A percentile compares a stretch with the other conserved stretches of the same genome.
phyloP scores from a whole-genome alignment of 2,797 vertebrate genomes.

The Dallia pectoralis region DNA sequence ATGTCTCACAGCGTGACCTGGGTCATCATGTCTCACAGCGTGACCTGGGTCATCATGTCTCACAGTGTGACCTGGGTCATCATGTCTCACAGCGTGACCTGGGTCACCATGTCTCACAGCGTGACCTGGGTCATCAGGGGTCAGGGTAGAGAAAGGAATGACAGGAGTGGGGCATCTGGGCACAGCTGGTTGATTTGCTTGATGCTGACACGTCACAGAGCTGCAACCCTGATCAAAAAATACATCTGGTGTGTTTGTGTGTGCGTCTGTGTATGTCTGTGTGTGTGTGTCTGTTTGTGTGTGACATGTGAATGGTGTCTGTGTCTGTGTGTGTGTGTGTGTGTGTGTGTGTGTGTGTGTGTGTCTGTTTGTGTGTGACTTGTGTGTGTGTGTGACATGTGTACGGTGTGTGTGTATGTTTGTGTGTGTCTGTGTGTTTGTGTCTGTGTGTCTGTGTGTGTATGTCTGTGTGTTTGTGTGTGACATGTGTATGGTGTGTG shows the following conservation, averaged over 20 bases:
- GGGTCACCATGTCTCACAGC: not conserved
- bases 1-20: too few relatives aligned
- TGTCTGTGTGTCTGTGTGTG: constrained; percentile 49
- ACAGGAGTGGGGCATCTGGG: constrained; percentile 7
- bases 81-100: not conserved
- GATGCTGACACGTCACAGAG: constrained; percentile 58
- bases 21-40: not conserved
- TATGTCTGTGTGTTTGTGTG: constrained; percentile 44
- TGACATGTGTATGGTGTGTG: constrained; percentile 45
- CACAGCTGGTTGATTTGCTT: constrained; percentile 54
- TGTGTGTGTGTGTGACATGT: too few relatives aligned
- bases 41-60: not conserved
- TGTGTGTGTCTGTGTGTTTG: too few relatives aligned
- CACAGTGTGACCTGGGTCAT: not conserved
- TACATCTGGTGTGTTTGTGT: constrained; percentile 56
- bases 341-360: too few relatives aligned
- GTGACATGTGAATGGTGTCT: too few relatives aligned
- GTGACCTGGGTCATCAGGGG: not conserved
- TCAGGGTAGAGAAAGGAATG: constrained; percentile 14
- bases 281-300: too few relatives aligned
- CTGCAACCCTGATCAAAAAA: constrained; percentile 74
- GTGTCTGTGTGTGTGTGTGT: too few relatives aligned
- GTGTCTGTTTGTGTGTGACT: too few relatives aligned
- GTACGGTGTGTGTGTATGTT: too few relatives aligned
- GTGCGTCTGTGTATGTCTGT: too few relatives aligned